Evolutionary conservation across 2,888 invertebrate species (phyloP).

Genomic region (Octodonta nipae): DNA sequence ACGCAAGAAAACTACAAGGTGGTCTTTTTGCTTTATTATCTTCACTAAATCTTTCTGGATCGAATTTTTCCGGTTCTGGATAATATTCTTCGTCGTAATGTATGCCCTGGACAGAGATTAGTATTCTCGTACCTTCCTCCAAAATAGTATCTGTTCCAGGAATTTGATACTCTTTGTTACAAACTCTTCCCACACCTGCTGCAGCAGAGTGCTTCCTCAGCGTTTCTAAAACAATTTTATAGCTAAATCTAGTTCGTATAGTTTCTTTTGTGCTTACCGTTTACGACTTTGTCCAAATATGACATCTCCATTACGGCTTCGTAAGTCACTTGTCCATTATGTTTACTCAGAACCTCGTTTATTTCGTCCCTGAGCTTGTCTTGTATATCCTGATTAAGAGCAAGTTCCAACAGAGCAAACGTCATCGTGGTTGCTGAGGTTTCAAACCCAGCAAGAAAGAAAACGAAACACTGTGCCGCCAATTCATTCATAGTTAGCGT

Average conservation of each 20-base stretch:
- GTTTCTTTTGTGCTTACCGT: constrained; percentile 9
- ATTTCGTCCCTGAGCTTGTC: constrained; percentile 15
- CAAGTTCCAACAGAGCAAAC: constrained; percentile 17
- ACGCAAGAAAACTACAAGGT: constrained; percentile 10
- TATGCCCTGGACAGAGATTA: constrained; percentile 9
- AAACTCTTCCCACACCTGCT: constrained; percentile 8
- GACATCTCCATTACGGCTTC: constrained; percentile 17
- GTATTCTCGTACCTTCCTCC: constrained; percentile 8
- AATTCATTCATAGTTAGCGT: constrained; percentile 4
- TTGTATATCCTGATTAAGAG: constrained; percentile 17
- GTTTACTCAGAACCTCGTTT: constrained; percentile 10
- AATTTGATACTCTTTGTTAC: constrained; percentile 10
- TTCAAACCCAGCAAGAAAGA: constrained; percentile 19
- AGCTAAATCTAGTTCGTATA: not conserved
- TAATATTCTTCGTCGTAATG: constrained; percentile 11
- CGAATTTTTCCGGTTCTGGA: constrained; percentile 12
- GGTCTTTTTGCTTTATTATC: constrained; percentile 7
- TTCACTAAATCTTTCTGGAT: constrained; percentile 13
- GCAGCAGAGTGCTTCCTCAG: constrained; percentile 12
- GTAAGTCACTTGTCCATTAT: constrained; percentile 14
- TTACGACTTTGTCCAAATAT: constrained; percentile 17
- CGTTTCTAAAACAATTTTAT: constrained; percentile 9
- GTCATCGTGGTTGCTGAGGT: constrained; percentile 18
- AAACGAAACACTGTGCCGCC: constrained; percentile 14
- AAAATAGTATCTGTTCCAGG: constrained; percentile 10